Conservation (phyloP, 2,113 vertebrate species). For the Lampris megalopsis region DNA sequence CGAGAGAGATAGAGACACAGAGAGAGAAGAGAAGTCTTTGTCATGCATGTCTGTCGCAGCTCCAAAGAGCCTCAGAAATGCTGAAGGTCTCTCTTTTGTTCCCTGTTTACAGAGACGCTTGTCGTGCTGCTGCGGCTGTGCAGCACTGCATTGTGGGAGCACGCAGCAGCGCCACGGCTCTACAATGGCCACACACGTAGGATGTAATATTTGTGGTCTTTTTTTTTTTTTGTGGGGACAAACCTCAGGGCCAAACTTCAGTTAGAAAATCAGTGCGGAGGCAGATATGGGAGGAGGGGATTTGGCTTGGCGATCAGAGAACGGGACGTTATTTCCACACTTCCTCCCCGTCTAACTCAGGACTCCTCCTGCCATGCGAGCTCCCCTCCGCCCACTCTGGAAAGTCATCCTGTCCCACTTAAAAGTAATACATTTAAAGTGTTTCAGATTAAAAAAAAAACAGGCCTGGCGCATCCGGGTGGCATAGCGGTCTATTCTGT, state of each 20-base stretch:
- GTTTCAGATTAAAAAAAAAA: too few species aligned
- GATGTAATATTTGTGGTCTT: too few species aligned
- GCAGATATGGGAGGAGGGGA: constrained; percentile 7
- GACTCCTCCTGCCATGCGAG: too few species aligned
- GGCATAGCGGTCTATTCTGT: too few species aligned
- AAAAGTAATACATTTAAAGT: too few species aligned
- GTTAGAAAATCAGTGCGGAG: constrained; percentile 26
- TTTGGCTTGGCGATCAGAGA: constrained; percentile 15
- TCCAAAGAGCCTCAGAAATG: constrained; percentile 37
- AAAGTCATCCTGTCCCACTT: too few species aligned
- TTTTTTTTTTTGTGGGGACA: neutral
- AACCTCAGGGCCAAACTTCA: constrained; percentile 43
- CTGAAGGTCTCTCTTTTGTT: constrained; percentile 56
- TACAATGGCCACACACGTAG: too few species aligned
- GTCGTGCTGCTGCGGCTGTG: constrained; percentile 35
- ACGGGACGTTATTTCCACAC: too few species aligned
- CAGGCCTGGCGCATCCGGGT: too few species aligned
- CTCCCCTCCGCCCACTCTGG: too few species aligned
- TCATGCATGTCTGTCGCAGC: constrained; percentile 13
- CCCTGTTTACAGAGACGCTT: constrained; percentile 46
- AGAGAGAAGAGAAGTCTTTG: constrained; percentile 45
- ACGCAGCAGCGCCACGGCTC: constrained; percentile 12
- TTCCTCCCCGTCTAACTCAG: too few species aligned
- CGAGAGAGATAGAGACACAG: too few species aligned
- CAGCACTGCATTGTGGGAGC: neutral